Evolutionary conservation across 92 coral and sea anemone genomes (phyloP).

Genomic region (Metridium senile): DNA sequence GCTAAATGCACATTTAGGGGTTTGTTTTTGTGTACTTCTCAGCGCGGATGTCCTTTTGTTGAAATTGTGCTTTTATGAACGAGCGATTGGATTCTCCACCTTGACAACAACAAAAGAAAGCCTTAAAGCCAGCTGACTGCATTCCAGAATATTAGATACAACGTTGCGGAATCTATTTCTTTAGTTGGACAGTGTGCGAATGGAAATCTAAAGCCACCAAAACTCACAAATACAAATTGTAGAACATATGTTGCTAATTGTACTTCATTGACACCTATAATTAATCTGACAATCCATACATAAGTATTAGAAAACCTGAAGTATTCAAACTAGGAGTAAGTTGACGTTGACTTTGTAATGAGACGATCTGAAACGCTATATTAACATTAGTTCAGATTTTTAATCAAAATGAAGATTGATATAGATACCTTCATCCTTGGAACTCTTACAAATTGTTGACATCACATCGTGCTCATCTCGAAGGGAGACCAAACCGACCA

Average conservation of each 20-base stretch:
- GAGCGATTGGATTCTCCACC: constrained; percentile 55
- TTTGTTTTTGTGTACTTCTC: constrained; percentile 46
- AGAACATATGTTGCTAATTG: constrained; percentile 53
- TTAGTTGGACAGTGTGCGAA: constrained; percentile 61
- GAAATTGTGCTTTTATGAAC: constrained; percentile 50
- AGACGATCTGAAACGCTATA: neutral
- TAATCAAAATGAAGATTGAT: neutral
- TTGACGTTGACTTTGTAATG: neutral
- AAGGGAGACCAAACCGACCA: constrained; percentile 44
- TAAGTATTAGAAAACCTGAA: neutral
- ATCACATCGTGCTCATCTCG: constrained; percentile 35
- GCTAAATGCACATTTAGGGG: no score
- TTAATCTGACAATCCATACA: neutral
- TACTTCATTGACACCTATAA: constrained; percentile 14
- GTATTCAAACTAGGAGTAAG: neutral
- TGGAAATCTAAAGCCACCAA: constrained; percentile 59
- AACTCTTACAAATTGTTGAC: neutral
- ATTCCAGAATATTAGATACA: constrained; percentile 46
- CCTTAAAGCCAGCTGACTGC: constrained; percentile 47
- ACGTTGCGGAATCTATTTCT: constrained; percentile 47
- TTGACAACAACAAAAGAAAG: constrained; percentile 48
- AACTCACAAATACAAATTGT: constrained; percentile 57
- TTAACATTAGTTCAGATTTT: neutral
- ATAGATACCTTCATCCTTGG: neutral
- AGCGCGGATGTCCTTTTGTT: constrained; percentile 40